These are phyloP conservation scores for Bicyclus anynana DNA, from an alignment of 1,140 invertebrate genomes.

Conservation along the genomic window DNA sequence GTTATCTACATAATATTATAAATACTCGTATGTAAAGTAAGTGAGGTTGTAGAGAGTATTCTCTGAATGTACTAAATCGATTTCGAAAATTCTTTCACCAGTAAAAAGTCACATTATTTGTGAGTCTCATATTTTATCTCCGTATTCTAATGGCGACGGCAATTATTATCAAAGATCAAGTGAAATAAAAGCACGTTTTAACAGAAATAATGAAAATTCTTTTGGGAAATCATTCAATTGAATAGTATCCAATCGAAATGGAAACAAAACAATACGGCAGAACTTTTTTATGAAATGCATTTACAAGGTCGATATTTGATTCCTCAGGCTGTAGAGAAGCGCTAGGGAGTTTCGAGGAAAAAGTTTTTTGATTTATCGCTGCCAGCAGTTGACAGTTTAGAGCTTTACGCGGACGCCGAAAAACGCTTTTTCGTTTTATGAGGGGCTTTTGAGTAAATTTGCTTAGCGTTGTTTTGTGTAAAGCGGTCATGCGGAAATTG, in stretches of 20 bases:
- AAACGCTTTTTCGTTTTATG: constrained; percentile 12
- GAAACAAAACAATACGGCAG: constrained; percentile 41
- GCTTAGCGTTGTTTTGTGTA: not conserved
- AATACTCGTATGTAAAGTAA: too few relatives aligned
- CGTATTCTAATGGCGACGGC: too few relatives aligned
- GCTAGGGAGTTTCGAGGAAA: constrained; percentile 18
- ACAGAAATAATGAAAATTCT: too few relatives aligned
- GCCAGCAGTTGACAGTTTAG: constrained; percentile 7
- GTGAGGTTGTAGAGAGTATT: too few relatives aligned
- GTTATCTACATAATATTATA: too few relatives aligned
- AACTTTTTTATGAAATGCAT: constrained; percentile 31
- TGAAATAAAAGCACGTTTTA: too few relatives aligned
- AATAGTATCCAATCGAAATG: constrained; percentile 39
- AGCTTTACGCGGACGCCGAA: constrained; percentile 8
- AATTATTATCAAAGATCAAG: too few relatives aligned
- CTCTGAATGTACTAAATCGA: too few relatives aligned
- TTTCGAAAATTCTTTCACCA: too few relatives aligned
- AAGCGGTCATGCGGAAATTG: not conserved
- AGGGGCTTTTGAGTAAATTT: constrained; percentile 3
- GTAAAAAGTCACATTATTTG: too few relatives aligned
- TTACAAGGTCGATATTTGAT: constrained; percentile 40
- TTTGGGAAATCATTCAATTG: too few relatives aligned
- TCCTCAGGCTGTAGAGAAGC: constrained; percentile 28
- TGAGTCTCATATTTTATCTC: too few relatives aligned
- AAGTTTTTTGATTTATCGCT: constrained; percentile 19